Evolutionary conservation across 2,797 vertebrate genomes (phyloP), one percentile per base, ranked within the genome.

Genomic region (Pachyuromys duprasi): DNA sequence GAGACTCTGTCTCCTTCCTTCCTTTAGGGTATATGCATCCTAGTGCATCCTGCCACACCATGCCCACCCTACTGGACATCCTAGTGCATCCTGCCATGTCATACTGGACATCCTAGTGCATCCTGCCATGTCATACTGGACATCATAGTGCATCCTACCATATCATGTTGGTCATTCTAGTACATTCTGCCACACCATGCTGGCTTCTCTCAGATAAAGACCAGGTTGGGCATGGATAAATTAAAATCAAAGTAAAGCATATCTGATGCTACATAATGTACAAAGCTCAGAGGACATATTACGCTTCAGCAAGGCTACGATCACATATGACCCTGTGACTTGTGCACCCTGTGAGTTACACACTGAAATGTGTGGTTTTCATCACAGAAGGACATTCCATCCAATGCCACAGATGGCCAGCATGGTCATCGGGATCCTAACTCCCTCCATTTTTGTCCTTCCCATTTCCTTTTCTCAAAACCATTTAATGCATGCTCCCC

Each of bases 11-110:
- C 97, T 97, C 89, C 20, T 93, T 96, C 49, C 12, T 90, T 86
- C 92, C 49, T 49, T 49, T 49, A 86, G 93, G 91, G 92, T 97
- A 18, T 96, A 55, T 91, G 95, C 95, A 95, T 98, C 97, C 94
- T 96, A 74, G 24, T 62, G 11, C 17, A 18, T 57, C 55, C 55
- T 57, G 55, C 55, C 55, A 57, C 17, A 4, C 14, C 55, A 57
- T 57, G 55, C 55, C n/a, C n/a, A n/a, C n/a, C n/a, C n/a, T n/a
- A n/a, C n/a, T 57, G 55, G 55, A 57, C 55, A 57, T 57, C 14
- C 55, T 57, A 18, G 55, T 11, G 9, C 55, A 18, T 57, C 55
- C 17, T 57, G 15, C 55, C 55, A 57, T 57, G 55, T 57, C 55
- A 3, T 57, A 15, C 49, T 49, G 49, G 49, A 45, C 45, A 45